Base-by-base conservation (phyloP, 2,888 invertebrate genomes). In the Tetrapedia diversipes region DNA sequence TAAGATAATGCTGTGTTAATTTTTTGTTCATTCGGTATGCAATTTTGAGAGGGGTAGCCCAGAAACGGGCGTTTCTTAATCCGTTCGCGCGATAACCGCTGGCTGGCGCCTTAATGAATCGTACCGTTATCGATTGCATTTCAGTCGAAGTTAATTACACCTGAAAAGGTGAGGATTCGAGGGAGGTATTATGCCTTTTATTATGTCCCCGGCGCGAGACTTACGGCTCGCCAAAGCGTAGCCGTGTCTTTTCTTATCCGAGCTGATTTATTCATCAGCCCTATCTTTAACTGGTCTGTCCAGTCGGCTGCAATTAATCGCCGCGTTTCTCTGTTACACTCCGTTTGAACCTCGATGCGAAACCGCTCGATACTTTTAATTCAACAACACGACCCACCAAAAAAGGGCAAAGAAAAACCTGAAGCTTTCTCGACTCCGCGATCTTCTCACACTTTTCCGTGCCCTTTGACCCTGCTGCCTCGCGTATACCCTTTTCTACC, bases 241-340 rank as follows among this genome's bases (percentile, higher is more conserved):
- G 45, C 57, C 19, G 47, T 47, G 66, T 47, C 57, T 57, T 66
- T 66, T 22, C 47, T 49, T 66, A 57, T 66, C 27, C 57, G 1
- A 37, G 16, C 22, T 47, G 66, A 66, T 57, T 66, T 57, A 57
- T 56, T 47, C 47, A 56, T 57, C 66, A 24, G 37, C 47, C 47
- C 22, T 57, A 66, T 66, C 66, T 47, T 47, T 19, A 47, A 37
- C 57, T 57, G 66, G 66, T 66, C 47, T 47, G 66, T 57, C 66
- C 66, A 66, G 45, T 66, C 47, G 45, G 4, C 45, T 16, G 66
- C 57, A 47, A 66, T 66, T 66, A 66, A 66, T 57, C 56, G 56
- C 37, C 11, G 37, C 57, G 66, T 57, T 47, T 49, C 57, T 22
- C 66, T 22, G 37, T 66, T 57, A 11, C 45, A 27, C 37, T 47